These are phyloP conservation scores for Parthenolecanium corni DNA, from an alignment of 2,888 invertebrate species.

Conservation along the genomic window DNA sequence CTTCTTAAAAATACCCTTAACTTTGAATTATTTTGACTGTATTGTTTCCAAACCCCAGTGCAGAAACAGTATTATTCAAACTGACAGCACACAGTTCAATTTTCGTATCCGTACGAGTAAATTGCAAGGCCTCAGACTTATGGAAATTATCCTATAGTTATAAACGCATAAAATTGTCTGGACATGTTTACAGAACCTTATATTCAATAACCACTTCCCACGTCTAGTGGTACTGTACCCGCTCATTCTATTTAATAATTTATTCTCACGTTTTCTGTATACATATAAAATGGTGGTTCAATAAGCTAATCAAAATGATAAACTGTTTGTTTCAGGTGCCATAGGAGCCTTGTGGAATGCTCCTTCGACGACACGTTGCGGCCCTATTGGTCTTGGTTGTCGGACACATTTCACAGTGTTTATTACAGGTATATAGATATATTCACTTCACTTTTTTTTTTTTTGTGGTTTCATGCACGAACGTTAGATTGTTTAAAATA, in stretches of 20 bases:
- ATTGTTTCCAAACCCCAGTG: too few relatives aligned
- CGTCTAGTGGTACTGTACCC: neutral
- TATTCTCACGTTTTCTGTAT: neutral
- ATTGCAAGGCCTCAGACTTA: too few relatives aligned
- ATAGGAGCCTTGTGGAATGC: constrained; percentile 26
- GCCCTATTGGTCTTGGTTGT: constrained; percentile 23
- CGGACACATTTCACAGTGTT: constrained; percentile 18
- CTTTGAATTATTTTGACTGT: too few relatives aligned
- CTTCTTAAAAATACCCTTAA: too few relatives aligned
- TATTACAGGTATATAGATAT: constrained; percentile 25
- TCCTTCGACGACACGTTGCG: constrained; percentile 24
- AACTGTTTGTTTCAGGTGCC: constrained; percentile 11
- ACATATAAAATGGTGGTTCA: too few relatives aligned
- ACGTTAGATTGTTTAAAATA: too few relatives aligned
- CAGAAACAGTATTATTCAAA: too few relatives aligned
- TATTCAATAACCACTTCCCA: neutral
- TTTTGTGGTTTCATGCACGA: too few relatives aligned
- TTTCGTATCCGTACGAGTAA: too few relatives aligned
- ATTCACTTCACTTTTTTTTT: neutral
- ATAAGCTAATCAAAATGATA: too few relatives aligned
- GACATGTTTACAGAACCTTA: neutral
- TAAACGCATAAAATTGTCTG: neutral
- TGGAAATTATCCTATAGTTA: too few relatives aligned
- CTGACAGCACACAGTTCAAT: too few relatives aligned
- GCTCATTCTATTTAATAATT: neutral